Evolutionary conservation across 2,797 vertebrate species (phyloP), one percentile per base, ranked within the genome.

Genomic region (Eurystomus glaucurus): DNA sequence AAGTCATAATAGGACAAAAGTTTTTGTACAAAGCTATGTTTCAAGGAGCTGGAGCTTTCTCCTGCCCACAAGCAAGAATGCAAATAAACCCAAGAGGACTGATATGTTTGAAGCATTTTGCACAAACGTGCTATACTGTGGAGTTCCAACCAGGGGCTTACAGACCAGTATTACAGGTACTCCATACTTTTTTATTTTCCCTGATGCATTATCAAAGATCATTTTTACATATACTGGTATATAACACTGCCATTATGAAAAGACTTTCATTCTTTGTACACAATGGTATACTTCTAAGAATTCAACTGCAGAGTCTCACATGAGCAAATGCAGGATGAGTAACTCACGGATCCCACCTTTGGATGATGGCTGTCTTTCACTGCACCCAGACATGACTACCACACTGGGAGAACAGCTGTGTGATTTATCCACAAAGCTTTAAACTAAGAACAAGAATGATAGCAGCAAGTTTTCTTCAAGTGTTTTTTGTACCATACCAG

Each of bases 321-420:
- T 12, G 19, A 46, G 29, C 0, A 0, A 69, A 35, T 25, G 11
- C 15, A 57, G 28, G 37, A 60, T 39, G 21, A 83, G 16, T 14
- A 72, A 77, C 21, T 33, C 52, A 16, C 28, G 55, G 48, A 57
- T 68, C 6, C 22, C 50, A 33, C 20, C 11, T 50, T 57, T 25
- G 46, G 28, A 37, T 29, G 31, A 29, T 3, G 8, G 31, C n/a
- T 79, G 54, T 62, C 46, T 43, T 57, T 68, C 48, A 7, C 25
- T 35, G 23, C 45, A 62, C 29, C 37, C 48, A 72, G 48, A 35
- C 5, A 13, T 8, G 11, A 62, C 14, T 21, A 20, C 11, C 20
- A 21, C 17, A 43, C 17, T 26, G 26, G 23, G 16, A 54, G 25
- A 48, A 45, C 25, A 80, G n/a, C 43, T 35, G 3, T 21, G 18